Percentiles rank a stretch among this genome's conserved stretches.
These are phyloP conservation scores for Epinephelus moara DNA, from an alignment of 2,113 vertebrate species.

Conservation along the genomic window DNA sequence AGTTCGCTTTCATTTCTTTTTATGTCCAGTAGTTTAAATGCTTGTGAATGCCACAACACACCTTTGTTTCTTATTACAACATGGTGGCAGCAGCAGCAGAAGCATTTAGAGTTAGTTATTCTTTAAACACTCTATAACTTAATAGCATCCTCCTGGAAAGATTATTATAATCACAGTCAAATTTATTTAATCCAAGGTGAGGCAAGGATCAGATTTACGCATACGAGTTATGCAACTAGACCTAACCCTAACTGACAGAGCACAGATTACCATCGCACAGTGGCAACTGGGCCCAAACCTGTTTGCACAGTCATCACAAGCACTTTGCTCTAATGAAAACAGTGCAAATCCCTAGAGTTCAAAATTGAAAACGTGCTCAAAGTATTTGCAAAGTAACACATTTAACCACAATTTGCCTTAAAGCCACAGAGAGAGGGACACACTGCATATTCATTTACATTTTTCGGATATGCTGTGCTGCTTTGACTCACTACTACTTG, in stretches of 20 bases:
- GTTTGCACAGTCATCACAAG: constrained; percentile 53
- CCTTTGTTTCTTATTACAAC: not conserved
- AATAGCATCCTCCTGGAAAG: not conserved
- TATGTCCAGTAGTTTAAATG: not conserved
- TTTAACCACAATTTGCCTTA: not conserved
- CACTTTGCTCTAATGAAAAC: constrained; percentile 1
- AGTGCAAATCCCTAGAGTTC: not conserved
- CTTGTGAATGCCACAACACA: not conserved
- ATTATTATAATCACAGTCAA: not conserved
- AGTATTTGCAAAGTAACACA: not conserved
- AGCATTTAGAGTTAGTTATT: not conserved
- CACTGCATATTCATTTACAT: not conserved
- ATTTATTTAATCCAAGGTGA: not conserved
- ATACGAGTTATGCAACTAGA: constrained; percentile 8
- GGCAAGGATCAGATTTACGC: not conserved
- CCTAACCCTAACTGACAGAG: constrained; percentile 42
- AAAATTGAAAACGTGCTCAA: not conserved
- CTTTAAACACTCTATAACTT: not conserved
- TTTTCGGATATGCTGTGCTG: not conserved
- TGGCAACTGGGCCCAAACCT: constrained; percentile 34
- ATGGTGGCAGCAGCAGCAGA: not conserved
- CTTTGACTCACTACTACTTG: not conserved
- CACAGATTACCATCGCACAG: constrained; percentile 14
- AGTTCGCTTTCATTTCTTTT: constrained; percentile 16
- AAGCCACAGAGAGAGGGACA: not conserved